These are phyloP conservation scores for Aulostomus chinensis DNA, from an alignment of 2,797 vertebrate genomes.

Conservation along the genomic window DNA sequence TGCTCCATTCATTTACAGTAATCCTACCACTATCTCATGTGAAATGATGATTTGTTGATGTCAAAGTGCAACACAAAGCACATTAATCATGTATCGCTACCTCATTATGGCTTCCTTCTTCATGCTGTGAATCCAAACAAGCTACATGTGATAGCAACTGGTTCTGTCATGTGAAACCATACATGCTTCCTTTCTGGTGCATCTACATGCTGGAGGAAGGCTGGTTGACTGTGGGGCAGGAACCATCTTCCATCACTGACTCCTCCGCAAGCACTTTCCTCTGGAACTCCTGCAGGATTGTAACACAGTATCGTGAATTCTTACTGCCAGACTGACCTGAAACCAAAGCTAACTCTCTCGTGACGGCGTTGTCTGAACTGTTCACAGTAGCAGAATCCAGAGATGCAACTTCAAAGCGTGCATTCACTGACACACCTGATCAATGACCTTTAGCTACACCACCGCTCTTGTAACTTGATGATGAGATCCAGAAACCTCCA, in stretches of 20 bases:
- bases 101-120: background rate
- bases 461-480: constrained; percentile 7
- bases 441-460: constrained; percentile 1
- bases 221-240: constrained; percentile 18
- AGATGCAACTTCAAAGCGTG: constrained; percentile 7
- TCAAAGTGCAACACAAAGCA: constrained; percentile 1
- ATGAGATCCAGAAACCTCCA: background rate
- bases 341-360: too few species aligned
- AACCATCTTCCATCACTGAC: constrained; percentile 29
- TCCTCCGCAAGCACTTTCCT: constrained; percentile 70
- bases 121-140: too few species aligned
- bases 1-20: background rate
- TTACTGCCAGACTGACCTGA: too few species aligned
- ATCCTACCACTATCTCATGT: background rate
- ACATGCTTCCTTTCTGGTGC: background rate
- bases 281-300: constrained; percentile 70
- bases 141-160: too few species aligned
- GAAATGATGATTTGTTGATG: constrained; percentile 18
- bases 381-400: background rate
- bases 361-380: constrained; percentile 4
- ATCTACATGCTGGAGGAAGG: constrained; percentile 61
- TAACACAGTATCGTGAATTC: too few species aligned
- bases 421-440: constrained; percentile 5
- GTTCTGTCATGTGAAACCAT: too few species aligned
- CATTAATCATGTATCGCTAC: background rate